Evolutionary conservation across 2,113 vertebrate species (phyloP).

Genomic region (Ciconia maguari): DNA sequence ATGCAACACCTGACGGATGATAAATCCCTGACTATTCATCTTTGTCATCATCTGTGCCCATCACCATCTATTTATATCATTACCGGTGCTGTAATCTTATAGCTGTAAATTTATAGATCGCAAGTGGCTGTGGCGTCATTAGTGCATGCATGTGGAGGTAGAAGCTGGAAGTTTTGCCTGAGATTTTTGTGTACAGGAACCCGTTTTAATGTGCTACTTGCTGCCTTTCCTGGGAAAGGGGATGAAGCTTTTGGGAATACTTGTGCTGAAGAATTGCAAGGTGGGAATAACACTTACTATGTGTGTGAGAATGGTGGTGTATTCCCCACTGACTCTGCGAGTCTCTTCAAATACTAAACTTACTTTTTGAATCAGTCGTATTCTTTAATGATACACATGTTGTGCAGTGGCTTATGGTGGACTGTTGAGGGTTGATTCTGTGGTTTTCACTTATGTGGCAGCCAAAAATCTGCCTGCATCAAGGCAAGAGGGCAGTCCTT

Average conservation of each 20-base stretch:
- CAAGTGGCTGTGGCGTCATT: background rate
- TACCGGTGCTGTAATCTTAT: background rate
- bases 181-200: background rate
- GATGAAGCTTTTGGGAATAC: background rate
- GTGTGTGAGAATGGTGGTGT: background rate
- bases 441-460: background rate
- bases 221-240: background rate
- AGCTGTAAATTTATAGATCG: background rate
- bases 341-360: background rate
- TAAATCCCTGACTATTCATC: background rate
- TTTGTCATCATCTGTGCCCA: background rate
- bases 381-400: background rate
- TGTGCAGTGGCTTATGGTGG: background rate
- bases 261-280: background rate
- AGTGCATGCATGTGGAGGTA: background rate
- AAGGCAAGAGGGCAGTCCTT: background rate
- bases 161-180: background rate
- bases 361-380: background rate
- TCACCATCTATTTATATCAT: conserved; percentile 16
- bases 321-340: background rate
- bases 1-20: background rate
- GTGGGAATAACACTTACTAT: background rate
- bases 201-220: background rate
- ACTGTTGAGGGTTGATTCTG: background rate
- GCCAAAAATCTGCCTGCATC: background rate